Conservation (phyloP, 2,113 vertebrate species). For the Morone chrysops region DNA sequence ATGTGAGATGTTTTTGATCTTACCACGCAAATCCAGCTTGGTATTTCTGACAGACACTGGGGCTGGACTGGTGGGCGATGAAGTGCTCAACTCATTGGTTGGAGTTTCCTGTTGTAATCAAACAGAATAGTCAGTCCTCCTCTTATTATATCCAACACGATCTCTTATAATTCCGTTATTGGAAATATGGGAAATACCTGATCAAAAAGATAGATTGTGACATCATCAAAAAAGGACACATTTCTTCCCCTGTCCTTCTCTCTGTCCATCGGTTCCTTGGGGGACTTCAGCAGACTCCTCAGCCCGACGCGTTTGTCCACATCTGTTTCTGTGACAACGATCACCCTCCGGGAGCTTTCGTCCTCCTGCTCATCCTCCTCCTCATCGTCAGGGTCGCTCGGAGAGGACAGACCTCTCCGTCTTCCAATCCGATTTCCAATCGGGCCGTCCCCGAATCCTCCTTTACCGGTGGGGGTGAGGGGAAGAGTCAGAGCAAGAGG, state of each 20-base stretch:
- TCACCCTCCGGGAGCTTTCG: slow-evolving; percentile 86
- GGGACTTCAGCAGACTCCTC: slow-evolving; percentile 92
- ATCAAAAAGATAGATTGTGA: slow-evolving; percentile 94
- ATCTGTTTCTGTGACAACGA: slow-evolving; percentile 92
- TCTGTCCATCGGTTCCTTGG: slow-evolving; percentile 88
- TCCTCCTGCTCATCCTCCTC: slow-evolving; percentile 90
- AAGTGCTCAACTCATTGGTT: slow-evolving; percentile 89
- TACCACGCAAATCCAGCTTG: slow-evolving; percentile 82
- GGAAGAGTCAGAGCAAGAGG: slow-evolving; percentile 89
- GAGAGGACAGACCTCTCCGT: slow-evolving; percentile 81
- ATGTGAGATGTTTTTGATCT: slow-evolving; percentile 43
- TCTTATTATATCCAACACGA: neutral
- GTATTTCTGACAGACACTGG: slow-evolving; percentile 75
- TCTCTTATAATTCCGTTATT: neutral
- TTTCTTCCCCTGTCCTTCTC: slow-evolving; percentile 90
- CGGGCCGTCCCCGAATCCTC: slow-evolving; percentile 86
- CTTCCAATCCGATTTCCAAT: slow-evolving; percentile 82
- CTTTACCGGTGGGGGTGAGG: slow-evolving; percentile 84
- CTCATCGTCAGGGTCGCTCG: slow-evolving; percentile 86
- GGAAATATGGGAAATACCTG: slow-evolving; percentile 82
- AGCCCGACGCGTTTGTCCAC: slow-evolving; percentile 89
- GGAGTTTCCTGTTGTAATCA: slow-evolving; percentile 88
- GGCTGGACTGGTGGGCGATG: slow-evolving; percentile 77
- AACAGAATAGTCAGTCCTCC: neutral
- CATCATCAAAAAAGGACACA: slow-evolving; percentile 91